Evolutionary conservation across 2,113 vertebrate genomes (phyloP), one percentile per base, ranked within the genome.

Genomic region (Perca schrenkii): DNA sequence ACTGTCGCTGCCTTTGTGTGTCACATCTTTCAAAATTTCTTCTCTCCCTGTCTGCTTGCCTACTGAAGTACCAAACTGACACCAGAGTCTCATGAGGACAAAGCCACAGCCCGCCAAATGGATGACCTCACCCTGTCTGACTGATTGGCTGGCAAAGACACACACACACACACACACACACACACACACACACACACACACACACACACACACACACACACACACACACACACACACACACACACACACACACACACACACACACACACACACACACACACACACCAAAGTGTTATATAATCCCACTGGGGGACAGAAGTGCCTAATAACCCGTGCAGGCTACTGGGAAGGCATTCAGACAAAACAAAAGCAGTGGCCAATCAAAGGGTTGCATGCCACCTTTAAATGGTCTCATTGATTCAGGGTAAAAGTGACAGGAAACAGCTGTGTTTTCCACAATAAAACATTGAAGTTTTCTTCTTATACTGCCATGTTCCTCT

Each of bases 51-150:
- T 74, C 81, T 81, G 80, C 21, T 78, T 73, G 78, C 53, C 75
- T 86, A 69, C 80, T 79, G 16, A 74, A 84, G 70, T 50, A 74
- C 57, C 76, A 71, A 77, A 73, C 40, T 57, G 75, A 80, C 67
- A 68, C 22, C 67, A 75, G 21, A 75, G 57, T 34, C 49, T 17
- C 17, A 53, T n/a, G 50, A 28, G 28, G 16, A 79, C 19, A 64
- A 43, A 56, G 46, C 76, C 63, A 62, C 21, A 78, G 46, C 36
- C 58, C 67, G 40, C 28, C 68, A 84, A 83, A 69, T 15, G 1
- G 36, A 86, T 92, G 90, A 90, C 74, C 83, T 88, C 88, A 90
- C 65, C 52, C 68, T 21, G 77, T 79, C 82, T 86, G 89, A 79
- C 52, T 64, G 49, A 47, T 50, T 66, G 72, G 54, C 74, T 76